Base-by-base conservation (phyloP, 2,797 vertebrate genomes). In the Catamblyrhynchus diadema region DNA sequence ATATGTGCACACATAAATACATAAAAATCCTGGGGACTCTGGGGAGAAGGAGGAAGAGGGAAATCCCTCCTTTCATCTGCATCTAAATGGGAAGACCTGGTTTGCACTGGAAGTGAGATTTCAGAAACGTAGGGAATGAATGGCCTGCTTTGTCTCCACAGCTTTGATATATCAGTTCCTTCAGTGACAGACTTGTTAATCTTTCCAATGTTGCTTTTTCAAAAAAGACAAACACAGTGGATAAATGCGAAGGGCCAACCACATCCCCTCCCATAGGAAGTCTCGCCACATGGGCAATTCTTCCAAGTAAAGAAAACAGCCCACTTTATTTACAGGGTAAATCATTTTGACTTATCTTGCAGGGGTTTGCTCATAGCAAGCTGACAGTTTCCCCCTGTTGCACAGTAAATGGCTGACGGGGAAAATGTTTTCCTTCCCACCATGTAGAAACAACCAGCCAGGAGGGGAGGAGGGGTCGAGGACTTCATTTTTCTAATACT, bases 381-480 rank as follows among this genome's bases (percentile, higher is more conserved):
- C 95, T 97, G 97, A 97, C 97, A 97, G 96, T 95, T 96, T 96
- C 92, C 96, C 95, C 95, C 94, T 96, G 95, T 95, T 97, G 95
- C 96, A 96, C 95, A 97, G 96, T 98, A 97, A 97, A 97, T 96
- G 96, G 96, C 93, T 97, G 95, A 97, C 69, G 92, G 96, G 95
- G 95, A 96, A 97, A 97, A 97, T 97, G 97, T 98, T 98, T 97
- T 97, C 96, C 97, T 97, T 97, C 97, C 96, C 97, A 96, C 97
- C 97, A 96, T 96, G 95, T 90, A 97, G 97, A 97, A 97, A 97
- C 93, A 97, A 97, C 96, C 96, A 95, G 95, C 91, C 92, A 96
- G 93, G 96, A 97, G 75, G 96, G 95, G 93, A 94, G 93, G 96
- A 97, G 96, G 95, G 86, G 95, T 96, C 27, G 2, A 86, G 78